Base-by-base conservation (phyloP, 2,797 vertebrate genomes). In the Halcyon smyrnensis region DNA sequence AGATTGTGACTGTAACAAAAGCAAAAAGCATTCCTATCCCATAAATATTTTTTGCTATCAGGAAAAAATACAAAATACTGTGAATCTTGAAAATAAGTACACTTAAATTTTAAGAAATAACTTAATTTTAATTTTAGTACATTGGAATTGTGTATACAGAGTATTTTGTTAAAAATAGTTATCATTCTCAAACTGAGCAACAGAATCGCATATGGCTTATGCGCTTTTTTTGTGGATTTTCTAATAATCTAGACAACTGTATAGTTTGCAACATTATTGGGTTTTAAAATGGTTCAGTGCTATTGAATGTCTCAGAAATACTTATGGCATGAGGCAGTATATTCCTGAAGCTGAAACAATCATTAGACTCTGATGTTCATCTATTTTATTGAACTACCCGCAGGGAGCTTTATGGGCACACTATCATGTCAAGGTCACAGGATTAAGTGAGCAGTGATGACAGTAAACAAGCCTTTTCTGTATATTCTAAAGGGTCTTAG, bases 381-480 rank as follows among this genome's bases (percentile, higher is more conserved):
- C 93, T 95, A 32, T 92, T 96, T 97, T 96, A 96, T 34, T 96
- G 95, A 98, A 77, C 86, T 78, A 84, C 75, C 84, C 94, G 9
- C 51, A 76, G 96, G 95, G 96, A 98, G 92, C 80, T 95, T 97
- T 97, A 96, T 73, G 87, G 84, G 90, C 88, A 41, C 69, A 71
- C 25, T 75, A 93, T 91, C 87, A 85, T 90, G 96, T 97, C 96
- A 97, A 95, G 97, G 98, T 97, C 94, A 93, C 83, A 97, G 94
- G 97, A 98, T 98, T 98, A 98, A 98, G 97, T 96, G 96, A 97
- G 91, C 85, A 96, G 89, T 91, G 95, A 97, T 96, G 95, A 97
- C 95, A 97, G 95, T 96, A 97, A 97, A 97, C 82, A 97, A 97
- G 94, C 54, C 78, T 94, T 94, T 98, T 97, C 93, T 97, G 95